These are phyloP conservation scores for Poeciliopsis prolifica DNA, from an alignment of 2,113 vertebrate species.

Conservation along the genomic window DNA sequence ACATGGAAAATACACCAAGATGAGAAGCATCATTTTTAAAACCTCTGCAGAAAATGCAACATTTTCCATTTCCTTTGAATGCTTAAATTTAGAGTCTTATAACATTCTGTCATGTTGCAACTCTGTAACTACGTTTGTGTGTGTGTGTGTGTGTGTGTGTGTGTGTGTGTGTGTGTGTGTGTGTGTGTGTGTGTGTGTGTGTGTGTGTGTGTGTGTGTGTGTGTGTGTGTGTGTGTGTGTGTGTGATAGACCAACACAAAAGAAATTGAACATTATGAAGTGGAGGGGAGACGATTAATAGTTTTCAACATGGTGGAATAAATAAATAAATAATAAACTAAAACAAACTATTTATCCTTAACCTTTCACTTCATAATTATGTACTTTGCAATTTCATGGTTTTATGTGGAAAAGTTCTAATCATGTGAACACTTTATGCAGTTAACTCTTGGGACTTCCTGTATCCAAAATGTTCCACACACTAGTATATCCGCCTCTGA, in stretches of 20 bases:
- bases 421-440: not conserved
- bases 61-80: not conserved
- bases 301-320: too few relatives aligned
- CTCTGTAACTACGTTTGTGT: not conserved
- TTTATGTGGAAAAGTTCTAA: not conserved
- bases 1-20: slow-evolving; percentile 24
- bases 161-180: not conserved
- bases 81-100: not conserved
- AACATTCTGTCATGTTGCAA: not conserved
- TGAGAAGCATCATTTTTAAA: accelerated
- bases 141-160: too few relatives aligned
- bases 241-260: not conserved
- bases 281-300: not conserved
- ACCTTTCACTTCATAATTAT: not conserved
- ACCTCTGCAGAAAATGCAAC: not conserved
- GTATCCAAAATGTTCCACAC: slow-evolving; percentile 21
- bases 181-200: not conserved
- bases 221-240: not conserved
- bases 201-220: not conserved
- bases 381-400: not conserved
- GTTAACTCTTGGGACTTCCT: slow-evolving; percentile 3
- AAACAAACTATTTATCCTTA: too few relatives aligned
- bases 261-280: not conserved
- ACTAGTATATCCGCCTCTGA: slow-evolving; percentile 31
- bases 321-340: too few relatives aligned